Conservation (phyloP, 1,140 invertebrate genomes). For the Anadara kagoshimensis region DNA sequence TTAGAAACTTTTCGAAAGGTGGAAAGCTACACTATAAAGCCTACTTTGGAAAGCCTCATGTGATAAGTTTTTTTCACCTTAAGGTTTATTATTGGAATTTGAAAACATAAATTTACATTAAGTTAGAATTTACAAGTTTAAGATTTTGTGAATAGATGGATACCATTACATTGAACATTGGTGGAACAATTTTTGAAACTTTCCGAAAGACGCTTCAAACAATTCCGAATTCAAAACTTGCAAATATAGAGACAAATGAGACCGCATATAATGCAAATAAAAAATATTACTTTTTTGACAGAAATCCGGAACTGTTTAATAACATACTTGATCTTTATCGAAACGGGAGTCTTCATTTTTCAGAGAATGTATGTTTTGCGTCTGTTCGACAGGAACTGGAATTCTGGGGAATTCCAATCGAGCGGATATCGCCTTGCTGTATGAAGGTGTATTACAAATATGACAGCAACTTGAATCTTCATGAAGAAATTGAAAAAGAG, state of each 20-base stretch:
- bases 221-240: not conserved
- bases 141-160: not conserved
- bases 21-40: no score
- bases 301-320: slow-evolving; percentile 12
- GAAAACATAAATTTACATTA: no score
- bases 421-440: not conserved
- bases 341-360: slow-evolving; percentile 1
- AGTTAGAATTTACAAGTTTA: no score
- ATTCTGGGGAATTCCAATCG: not conserved
- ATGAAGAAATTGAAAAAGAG: not conserved
- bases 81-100: no score
- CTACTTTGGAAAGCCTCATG: no score
- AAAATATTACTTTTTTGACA: slow-evolving; percentile 9
- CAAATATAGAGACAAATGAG: not conserved
- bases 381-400: not conserved
- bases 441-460: not conserved
- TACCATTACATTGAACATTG: slow-evolving; percentile 1
- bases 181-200: slow-evolving; percentile 17
- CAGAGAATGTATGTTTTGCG: not conserved
- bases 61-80: no score
- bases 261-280: not conserved
- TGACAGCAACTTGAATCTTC: not conserved
- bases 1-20: no score
- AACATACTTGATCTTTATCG: slow-evolving; percentile 1
- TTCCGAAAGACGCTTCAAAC: not conserved